Evolutionary conservation across 2,888 invertebrate genomes (phyloP).

Genomic region (Drosophila macrothrix): DNA sequence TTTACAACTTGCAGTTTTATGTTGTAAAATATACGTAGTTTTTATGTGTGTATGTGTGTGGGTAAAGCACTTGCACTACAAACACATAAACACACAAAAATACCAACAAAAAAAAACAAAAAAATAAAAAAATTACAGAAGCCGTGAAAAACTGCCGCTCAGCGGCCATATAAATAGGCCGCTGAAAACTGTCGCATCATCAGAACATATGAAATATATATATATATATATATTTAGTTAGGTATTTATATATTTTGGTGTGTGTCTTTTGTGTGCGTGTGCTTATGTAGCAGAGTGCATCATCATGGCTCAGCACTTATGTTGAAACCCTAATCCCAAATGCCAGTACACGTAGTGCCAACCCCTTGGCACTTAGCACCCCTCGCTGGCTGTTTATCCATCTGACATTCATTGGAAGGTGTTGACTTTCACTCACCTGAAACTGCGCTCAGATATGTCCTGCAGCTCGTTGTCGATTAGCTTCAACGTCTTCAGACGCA

Average conservation of each 20-base stretch:
- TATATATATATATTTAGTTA: background rate
- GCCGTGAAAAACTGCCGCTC: conserved; percentile 28
- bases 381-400: background rate
- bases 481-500: conserved; percentile 92
- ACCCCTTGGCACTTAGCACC: conserved; percentile 1
- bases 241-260: conserved; percentile 11
- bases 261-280: conserved; percentile 21
- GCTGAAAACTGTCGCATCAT: conserved; percentile 67
- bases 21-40: conserved; percentile 52
- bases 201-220: conserved; percentile 42
- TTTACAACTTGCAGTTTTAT: conserved; percentile 78
- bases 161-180: conserved; percentile 49
- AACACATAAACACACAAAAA: conserved; percentile 39
- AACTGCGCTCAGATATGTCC: conserved; percentile 91
- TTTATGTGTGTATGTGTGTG: conserved; percentile 10
- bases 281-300: conserved; percentile 37
- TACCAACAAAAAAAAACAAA: conserved; percentile 7
- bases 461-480: conserved; percentile 93
- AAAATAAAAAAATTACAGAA: background rate
- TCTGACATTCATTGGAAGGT: conserved; percentile 1
- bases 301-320: conserved; percentile 61
- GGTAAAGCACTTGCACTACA: conserved; percentile 47
- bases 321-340: conserved; percentile 37
- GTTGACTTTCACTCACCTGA: conserved; percentile 88
- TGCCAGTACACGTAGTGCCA: conserved; percentile 7